Evolutionary conservation across 2,797 vertebrate genomes (phyloP).

Genomic region (Trachops cirrhosus): DNA sequence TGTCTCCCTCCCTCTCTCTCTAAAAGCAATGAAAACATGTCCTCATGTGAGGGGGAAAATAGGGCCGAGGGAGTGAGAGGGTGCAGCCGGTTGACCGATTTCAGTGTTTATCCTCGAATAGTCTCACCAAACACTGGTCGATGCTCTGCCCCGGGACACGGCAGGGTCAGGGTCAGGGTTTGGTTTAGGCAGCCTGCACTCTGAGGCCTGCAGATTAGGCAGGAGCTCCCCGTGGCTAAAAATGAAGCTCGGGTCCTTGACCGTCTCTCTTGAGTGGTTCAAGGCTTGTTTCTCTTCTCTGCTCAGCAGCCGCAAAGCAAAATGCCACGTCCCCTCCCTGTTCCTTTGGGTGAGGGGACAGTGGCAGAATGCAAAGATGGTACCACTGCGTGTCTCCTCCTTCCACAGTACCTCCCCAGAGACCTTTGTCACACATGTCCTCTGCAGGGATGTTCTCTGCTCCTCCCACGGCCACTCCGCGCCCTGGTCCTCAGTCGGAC

Average conservation of each 20-base stretch:
- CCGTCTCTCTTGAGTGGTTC: not conserved
- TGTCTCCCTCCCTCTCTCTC: no score
- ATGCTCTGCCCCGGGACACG: not conserved
- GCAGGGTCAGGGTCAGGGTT: not conserved
- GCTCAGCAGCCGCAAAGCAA: not conserved
- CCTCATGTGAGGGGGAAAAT: no score
- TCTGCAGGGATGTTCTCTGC: no score
- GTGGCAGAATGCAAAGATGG: not conserved
- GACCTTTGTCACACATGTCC: not conserved
- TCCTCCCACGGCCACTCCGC: accelerated
- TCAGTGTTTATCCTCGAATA: not conserved
- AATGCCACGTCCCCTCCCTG: not conserved
- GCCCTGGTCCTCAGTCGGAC: not conserved
- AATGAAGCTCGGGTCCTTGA: not conserved
- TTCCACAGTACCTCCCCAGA: not conserved
- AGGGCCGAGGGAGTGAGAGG: not conserved
- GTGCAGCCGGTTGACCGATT: not conserved
- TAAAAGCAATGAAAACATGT: no score
- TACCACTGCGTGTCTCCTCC: not conserved
- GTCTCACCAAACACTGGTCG: not conserved
- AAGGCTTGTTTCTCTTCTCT: not conserved
- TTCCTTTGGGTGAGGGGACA: not conserved
- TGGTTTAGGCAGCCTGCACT: not conserved
- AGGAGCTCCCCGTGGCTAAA: not conserved
- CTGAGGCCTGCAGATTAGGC: not conserved